Percentiles rank a stretch among this genome's conserved stretches.
Conservation (phyloP, 2,113 vertebrate species). For the Elanus axillaris region DNA sequence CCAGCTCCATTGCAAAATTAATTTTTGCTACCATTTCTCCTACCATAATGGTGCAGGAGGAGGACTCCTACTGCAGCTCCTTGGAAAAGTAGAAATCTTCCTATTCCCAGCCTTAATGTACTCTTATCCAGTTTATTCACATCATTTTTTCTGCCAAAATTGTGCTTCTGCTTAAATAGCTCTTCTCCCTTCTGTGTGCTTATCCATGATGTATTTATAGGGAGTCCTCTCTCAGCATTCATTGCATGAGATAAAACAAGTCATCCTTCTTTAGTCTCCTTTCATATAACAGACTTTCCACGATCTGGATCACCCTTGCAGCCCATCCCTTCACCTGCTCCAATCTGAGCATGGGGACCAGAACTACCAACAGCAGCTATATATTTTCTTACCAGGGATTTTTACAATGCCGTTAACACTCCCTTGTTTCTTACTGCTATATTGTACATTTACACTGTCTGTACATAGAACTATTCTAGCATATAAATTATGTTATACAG, state of each 20-base stretch:
- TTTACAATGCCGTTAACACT: not conserved
- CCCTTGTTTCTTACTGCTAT: not conserved
- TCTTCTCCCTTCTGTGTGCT: slow-evolving; percentile 41
- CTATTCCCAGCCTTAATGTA: not conserved
- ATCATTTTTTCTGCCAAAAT: slow-evolving; percentile 23
- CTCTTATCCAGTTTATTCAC: slow-evolving; percentile 24
- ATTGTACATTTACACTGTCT: not conserved
- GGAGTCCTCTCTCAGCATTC: slow-evolving; percentile 41
- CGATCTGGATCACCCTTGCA: slow-evolving; percentile 7
- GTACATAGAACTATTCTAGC: not conserved
- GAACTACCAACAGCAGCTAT: not conserved
- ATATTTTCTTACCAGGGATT: not conserved
- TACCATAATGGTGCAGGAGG: not conserved
- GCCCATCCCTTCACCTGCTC: not conserved
- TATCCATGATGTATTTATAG: slow-evolving; percentile 49
- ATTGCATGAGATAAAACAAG: slow-evolving; percentile 35
- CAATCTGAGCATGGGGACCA: not conserved
- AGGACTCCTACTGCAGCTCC: not conserved
- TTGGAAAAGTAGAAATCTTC: slow-evolving; percentile 34
- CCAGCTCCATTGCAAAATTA: not conserved
- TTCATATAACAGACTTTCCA: slow-evolving; percentile 14
- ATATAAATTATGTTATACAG: not conserved
- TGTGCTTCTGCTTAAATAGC: slow-evolving; percentile 26
- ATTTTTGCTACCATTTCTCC: slow-evolving; percentile 5
- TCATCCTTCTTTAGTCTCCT: slow-evolving; percentile 11